These are phyloP conservation scores for Sinodicranocentrus sp. DNA, from an alignment of 2,888 invertebrate genomes.

Conservation along the genomic window DNA sequence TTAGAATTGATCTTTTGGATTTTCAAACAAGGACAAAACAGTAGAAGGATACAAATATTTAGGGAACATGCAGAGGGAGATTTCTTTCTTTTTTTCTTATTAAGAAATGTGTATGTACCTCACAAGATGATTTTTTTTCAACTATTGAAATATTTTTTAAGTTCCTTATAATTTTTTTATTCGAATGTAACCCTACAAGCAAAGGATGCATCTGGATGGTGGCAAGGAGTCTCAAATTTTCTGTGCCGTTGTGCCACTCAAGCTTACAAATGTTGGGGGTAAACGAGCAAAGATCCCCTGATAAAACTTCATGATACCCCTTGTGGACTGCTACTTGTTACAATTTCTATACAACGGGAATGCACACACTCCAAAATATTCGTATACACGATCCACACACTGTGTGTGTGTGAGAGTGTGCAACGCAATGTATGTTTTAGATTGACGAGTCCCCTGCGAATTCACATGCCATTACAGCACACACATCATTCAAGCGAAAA, in stretches of 20 bases:
- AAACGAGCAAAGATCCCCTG: slow-evolving; percentile 59
- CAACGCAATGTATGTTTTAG: slow-evolving; percentile 50
- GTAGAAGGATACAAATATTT: too few species aligned
- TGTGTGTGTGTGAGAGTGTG: slow-evolving; percentile 12
- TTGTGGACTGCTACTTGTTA: slow-evolving; percentile 45
- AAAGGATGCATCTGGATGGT: too few species aligned
- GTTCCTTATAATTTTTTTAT: too few species aligned
- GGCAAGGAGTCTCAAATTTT: too few species aligned
- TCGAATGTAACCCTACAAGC: too few species aligned
- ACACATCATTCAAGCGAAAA: slow-evolving; percentile 65
- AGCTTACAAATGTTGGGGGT: slow-evolving; percentile 52
- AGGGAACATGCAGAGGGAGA: too few species aligned
- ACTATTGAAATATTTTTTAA: too few species aligned
- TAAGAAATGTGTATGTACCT: too few species aligned
- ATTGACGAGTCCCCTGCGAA: slow-evolving; percentile 66
- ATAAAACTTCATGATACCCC: slow-evolving; percentile 61
- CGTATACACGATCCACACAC: slow-evolving; percentile 1
- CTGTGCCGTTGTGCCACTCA: neutral
- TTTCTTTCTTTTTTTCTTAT: too few species aligned
- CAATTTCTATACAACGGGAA: slow-evolving; percentile 21
- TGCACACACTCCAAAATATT: slow-evolving; percentile 11
- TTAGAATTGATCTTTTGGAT: too few species aligned
- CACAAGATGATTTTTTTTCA: too few species aligned
- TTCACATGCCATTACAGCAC: slow-evolving; percentile 69
- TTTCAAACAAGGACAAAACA: too few species aligned